phyloP scores from a whole-genome alignment of 2,797 vertebrate genomes.

The Jordanella pulchra region DNA sequence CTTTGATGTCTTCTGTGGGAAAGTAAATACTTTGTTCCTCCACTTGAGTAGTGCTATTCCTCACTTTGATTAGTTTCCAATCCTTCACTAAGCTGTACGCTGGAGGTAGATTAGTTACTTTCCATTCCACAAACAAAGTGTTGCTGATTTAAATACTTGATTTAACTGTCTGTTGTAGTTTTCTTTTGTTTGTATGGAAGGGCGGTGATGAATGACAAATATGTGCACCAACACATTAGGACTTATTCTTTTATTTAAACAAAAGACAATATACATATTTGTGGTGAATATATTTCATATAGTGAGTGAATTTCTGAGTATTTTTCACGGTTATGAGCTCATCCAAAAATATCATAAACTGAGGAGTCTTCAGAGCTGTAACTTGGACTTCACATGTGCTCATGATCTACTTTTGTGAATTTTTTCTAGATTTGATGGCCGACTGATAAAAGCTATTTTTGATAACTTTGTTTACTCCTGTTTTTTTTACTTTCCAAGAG shows the following conservation, averaged over 20 bases:
- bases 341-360: not conserved
- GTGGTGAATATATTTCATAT: not conserved
- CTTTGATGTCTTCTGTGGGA: slow-evolving; percentile 34
- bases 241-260: not conserved
- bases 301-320: too few species aligned
- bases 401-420: not conserved
- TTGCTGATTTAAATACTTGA: slow-evolving; percentile 34
- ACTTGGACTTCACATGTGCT: slow-evolving; percentile 6
- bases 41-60: slow-evolving; percentile 44
- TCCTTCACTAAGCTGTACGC: slow-evolving; percentile 51
- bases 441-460: not conserved
- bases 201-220: slow-evolving; percentile 4
- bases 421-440: not conserved
- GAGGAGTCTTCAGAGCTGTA: slow-evolving; percentile 1
- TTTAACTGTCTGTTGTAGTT: slow-evolving; percentile 14
- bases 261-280: not conserved
- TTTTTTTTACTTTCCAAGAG: not conserved
- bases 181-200: slow-evolving; percentile 11
- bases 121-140: slow-evolving; percentile 54
- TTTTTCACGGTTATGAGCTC: not conserved
- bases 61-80: slow-evolving; percentile 65
- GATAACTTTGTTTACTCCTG: not conserved
- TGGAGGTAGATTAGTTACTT: slow-evolving; percentile 63
- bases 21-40: slow-evolving; percentile 42
- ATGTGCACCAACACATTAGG: not conserved